Evolutionary conservation across 1,140 invertebrate species (phyloP).

Genomic region (Dendrolimus punctatus): DNA sequence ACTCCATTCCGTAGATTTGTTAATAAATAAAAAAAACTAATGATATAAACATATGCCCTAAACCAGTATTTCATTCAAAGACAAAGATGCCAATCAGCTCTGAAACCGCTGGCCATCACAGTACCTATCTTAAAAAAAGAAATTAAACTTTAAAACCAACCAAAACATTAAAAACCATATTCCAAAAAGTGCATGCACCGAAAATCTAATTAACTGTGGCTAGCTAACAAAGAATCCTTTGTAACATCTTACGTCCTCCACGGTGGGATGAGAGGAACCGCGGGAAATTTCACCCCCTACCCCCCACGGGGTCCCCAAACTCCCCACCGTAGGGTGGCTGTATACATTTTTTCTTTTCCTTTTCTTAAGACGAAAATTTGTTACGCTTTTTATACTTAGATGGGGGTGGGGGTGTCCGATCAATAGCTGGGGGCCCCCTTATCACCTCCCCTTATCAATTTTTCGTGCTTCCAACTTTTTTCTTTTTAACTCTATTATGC

Average conservation of each 20-base stretch:
- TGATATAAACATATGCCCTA: too few relatives aligned
- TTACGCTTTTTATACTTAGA: constrained; percentile 69
- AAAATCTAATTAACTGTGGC: constrained; percentile 60
- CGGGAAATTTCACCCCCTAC: constrained; percentile 52
- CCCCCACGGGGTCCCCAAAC: constrained; percentile 20
- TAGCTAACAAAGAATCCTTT: constrained; percentile 60
- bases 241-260: constrained; percentile 57
- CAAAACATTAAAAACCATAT: background rate
- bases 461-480: constrained; percentile 60
- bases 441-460: constrained; percentile 67
- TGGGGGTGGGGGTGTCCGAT: constrained; percentile 44
- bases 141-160: too few relatives aligned
- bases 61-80: too few relatives aligned
- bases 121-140: too few relatives aligned
- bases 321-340: constrained; percentile 48
- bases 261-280: constrained; percentile 39
- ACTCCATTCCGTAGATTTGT: too few relatives aligned
- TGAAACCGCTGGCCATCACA: too few relatives aligned
- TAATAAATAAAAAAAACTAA: too few relatives aligned
- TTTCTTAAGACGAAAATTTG: constrained; percentile 72
- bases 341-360: constrained; percentile 71
- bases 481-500: constrained; percentile 42
- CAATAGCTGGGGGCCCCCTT: constrained; percentile 44
- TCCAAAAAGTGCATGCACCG: constrained; percentile 37
- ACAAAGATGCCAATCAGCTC: too few relatives aligned